These are phyloP conservation scores for Eulemur albifrons DNA, from an alignment of 2,797 vertebrate species.

Conservation along the genomic window DNA sequence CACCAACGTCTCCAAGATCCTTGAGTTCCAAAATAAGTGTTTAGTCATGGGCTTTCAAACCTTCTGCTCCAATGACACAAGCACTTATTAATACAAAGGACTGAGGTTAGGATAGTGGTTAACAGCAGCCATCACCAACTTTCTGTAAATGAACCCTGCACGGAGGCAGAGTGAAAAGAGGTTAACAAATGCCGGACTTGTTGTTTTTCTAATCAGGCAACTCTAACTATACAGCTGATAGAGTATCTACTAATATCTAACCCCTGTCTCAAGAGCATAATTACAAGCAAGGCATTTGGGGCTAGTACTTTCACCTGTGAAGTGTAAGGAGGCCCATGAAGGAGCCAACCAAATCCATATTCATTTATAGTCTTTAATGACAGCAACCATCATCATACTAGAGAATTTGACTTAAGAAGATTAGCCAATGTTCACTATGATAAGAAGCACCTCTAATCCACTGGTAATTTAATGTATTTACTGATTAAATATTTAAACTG, in stretches of 20 bases:
- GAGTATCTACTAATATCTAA: background rate
- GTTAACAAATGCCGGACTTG: background rate
- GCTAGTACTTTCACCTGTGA: background rate
- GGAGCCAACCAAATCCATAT: background rate
- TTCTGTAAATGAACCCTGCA: background rate
- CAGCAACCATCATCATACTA: background rate
- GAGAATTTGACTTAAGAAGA: background rate
- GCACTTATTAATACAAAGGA: background rate
- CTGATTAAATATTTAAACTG: background rate
- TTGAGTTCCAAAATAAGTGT: background rate
- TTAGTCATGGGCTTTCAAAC: background rate
- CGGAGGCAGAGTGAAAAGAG: background rate
- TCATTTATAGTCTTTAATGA: background rate
- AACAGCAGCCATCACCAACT: fast-evolving
- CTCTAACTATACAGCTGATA: background rate
- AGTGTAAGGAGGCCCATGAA: background rate
- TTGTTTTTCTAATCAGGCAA: background rate
- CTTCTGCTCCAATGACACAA: background rate
- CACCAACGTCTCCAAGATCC: background rate
- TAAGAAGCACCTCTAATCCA: background rate
- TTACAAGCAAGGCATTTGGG: background rate
- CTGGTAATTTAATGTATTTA: background rate
- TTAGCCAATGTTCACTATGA: background rate
- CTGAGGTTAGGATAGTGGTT: background rate
- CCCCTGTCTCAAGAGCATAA: background rate